Evolutionary conservation across 2,797 vertebrate species (phyloP), one percentile per base, ranked within the genome.

Genomic region (Cryptoblepharus egeriae): DNA sequence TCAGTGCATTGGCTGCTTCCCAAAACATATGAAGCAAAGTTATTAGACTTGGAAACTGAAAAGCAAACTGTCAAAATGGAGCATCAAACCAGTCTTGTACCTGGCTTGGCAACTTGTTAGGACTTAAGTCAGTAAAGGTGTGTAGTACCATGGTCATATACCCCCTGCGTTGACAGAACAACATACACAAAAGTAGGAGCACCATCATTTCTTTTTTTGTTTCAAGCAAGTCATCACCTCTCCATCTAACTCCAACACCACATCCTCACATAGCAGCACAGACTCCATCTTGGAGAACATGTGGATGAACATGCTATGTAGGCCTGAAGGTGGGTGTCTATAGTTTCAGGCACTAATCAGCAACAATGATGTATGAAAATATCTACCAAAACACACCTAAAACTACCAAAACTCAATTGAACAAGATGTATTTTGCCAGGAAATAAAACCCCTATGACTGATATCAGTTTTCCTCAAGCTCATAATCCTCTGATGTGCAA

Each of bases 1-100:
- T 73, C 68, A 67, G 42, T 74, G 24, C 16, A 3, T 12, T 74
- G 81, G 77, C 78, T 84, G 78, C 5, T 35, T 68, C 69, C 37
- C 74, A 83, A 68, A 76, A 65, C 32, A 32, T 18, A 45, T 20
- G 10, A 18, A 89, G 37, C 77, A 74, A 86, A 87, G n/a, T 32
- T n/a, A 0, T 32, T 2, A 6, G 5, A 10, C 71, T 0, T 22
- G 42, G 84, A 75, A 0, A 64, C 28, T 71, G 67, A 24, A 70
- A 63, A 18, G 0, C 1, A 67, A 32, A 83, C 24, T 0, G 6
- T 79, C 26, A 0, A 0, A 1, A 28, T 37, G 68, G 18, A 86
- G 57, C 20, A 32, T 35, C 3, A 1, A 39, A 32, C n/a, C 81
- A 7, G n/a, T 3, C 24, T 63, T 58, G 32, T 18, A 1, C 18